Evolutionary conservation across 2,113 vertebrate genomes (phyloP).

Genomic region (Tiliqua scincoides): DNA sequence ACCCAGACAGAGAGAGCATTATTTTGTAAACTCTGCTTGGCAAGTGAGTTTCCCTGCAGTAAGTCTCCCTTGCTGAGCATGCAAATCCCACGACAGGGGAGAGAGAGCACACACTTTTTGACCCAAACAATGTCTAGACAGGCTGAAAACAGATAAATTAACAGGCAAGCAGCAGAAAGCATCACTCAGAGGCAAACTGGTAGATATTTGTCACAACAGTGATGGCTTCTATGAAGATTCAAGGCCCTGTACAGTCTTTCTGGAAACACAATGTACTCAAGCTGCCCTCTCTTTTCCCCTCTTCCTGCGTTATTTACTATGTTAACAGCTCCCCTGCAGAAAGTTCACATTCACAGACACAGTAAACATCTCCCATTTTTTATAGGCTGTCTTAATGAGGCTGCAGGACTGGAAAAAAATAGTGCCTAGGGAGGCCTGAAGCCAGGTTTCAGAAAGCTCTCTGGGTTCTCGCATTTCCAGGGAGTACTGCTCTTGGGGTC

Average conservation of each 20-base stretch:
- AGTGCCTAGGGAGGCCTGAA: too few species aligned
- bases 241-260: slow-evolving; percentile 57
- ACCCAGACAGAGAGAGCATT: slow-evolving; percentile 68
- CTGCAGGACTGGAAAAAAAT: slow-evolving; percentile 39
- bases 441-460: not conserved
- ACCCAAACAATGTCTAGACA: slow-evolving; percentile 80
- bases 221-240: slow-evolving; percentile 71
- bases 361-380: slow-evolving; percentile 44
- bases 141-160: slow-evolving; percentile 79
- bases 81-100: slow-evolving; percentile 63
- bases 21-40: slow-evolving; percentile 61
- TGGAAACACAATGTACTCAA: slow-evolving; percentile 62
- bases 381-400: slow-evolving; percentile 63
- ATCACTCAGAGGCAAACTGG: slow-evolving; percentile 68
- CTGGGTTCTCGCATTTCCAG: not conserved
- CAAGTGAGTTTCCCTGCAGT: slow-evolving; percentile 58
- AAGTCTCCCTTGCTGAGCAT: slow-evolving; percentile 67
- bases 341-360: slow-evolving; percentile 49
- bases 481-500: too few species aligned
- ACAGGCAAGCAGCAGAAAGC: slow-evolving; percentile 68
- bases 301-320: slow-evolving; percentile 59
- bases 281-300: slow-evolving; percentile 43
- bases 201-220: slow-evolving; percentile 69
- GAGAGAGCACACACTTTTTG: slow-evolving; percentile 71
- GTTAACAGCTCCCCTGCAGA: slow-evolving; percentile 59